phyloP scores from a whole-genome alignment of 1,140 invertebrate genomes.

The Psix sp. region DNA sequence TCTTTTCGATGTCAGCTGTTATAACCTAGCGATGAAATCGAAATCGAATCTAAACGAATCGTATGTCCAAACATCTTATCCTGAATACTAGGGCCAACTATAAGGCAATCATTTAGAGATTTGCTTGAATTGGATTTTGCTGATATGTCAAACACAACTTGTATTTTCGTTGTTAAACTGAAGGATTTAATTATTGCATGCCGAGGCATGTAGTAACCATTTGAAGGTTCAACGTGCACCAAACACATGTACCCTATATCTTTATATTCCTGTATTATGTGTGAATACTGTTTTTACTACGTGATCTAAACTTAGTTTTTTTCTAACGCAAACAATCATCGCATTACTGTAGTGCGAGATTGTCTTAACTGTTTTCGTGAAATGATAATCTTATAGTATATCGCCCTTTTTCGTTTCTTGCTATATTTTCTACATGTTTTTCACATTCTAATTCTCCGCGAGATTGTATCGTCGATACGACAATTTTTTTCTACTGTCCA shows the following conservation, averaged over 20 bases:
- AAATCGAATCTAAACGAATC: conserved; percentile 18
- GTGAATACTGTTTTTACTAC: not conserved
- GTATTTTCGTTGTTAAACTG: not conserved
- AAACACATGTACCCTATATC: not conserved
- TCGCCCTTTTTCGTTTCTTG: not conserved
- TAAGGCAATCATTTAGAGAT: conserved; percentile 63
- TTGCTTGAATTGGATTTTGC: conserved; percentile 5
- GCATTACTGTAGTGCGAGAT: no score
- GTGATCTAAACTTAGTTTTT: no score
- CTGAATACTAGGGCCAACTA: conserved; percentile 36
- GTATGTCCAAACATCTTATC: conserved; percentile 23
- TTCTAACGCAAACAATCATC: no score
- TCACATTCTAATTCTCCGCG: conserved; percentile 3
- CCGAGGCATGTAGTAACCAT: not conserved
- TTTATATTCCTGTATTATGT: not conserved
- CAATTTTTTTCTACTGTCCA: conserved; percentile 30
- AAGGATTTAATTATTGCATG: not conserved
- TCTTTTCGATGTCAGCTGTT: conserved; percentile 55
- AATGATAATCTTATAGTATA: conserved; percentile 18
- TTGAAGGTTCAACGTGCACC: not conserved
- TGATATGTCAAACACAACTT: conserved; percentile 59
- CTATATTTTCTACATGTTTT: conserved; percentile 8
- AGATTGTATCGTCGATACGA: not conserved
- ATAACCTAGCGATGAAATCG: conserved; percentile 37
- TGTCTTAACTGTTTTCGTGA: not conserved